Evolutionary conservation across 2,888 invertebrate species (phyloP).

Genomic region (Patella pellucida): DNA sequence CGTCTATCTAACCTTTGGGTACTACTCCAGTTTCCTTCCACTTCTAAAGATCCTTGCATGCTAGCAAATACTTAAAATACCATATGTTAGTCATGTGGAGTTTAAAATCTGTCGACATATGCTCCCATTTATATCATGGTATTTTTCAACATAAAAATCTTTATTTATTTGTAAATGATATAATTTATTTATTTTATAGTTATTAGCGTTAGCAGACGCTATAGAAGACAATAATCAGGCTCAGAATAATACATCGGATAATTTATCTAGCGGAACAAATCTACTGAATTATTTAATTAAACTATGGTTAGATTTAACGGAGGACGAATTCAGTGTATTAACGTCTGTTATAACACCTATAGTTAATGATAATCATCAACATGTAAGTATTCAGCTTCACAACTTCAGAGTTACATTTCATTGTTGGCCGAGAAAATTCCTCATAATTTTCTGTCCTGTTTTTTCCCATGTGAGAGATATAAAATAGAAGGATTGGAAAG

Average conservation of each 20-base stretch:
- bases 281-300: conserved; percentile 70
- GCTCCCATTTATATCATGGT: not conserved
- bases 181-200: conserved; percentile 38
- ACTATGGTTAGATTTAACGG: conserved; percentile 69
- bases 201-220: conserved; percentile 64
- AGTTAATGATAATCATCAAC: conserved; percentile 68
- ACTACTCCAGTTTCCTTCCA: too few relatives aligned
- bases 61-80: too few relatives aligned
- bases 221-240: conserved; percentile 66
- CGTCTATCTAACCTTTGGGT: too few relatives aligned
- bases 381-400: conserved; percentile 54
- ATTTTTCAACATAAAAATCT: too few relatives aligned
- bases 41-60: too few relatives aligned
- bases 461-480: too few relatives aligned
- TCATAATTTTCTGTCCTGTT: too few relatives aligned
- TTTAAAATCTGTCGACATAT: not conserved
- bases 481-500: too few relatives aligned
- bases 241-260: conserved; percentile 65
- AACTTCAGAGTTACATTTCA: too few relatives aligned
- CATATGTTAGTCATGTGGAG: too few relatives aligned
- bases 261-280: conserved; percentile 69
- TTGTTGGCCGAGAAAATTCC: too few relatives aligned
- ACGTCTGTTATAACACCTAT: conserved; percentile 69
- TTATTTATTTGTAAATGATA: not conserved
- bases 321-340: conserved; percentile 69